These are phyloP conservation scores for Scolopax mira DNA, from an alignment of 2,113 vertebrate genomes.

Conservation along the genomic window DNA sequence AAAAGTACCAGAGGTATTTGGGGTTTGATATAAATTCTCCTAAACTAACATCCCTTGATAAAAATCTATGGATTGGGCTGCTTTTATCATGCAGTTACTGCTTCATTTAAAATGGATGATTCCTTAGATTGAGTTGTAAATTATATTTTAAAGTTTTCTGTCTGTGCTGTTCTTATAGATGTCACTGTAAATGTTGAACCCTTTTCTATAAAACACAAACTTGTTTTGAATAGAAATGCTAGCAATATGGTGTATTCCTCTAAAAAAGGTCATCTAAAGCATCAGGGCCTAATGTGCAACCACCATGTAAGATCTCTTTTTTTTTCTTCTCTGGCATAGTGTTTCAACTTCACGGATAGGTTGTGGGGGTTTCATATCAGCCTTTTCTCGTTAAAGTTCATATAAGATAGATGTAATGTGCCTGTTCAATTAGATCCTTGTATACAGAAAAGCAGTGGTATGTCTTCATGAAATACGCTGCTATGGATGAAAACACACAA, in stretches of 20 bases:
- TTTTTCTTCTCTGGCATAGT: not conserved
- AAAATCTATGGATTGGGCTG: not conserved
- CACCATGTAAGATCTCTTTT: not conserved
- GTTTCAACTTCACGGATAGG: not conserved
- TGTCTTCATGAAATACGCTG: slow-evolving; percentile 45
- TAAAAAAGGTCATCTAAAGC: not conserved
- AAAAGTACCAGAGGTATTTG: not conserved
- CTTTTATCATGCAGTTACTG: not conserved
- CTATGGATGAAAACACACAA: slow-evolving; percentile 51
- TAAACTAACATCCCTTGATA: not conserved
- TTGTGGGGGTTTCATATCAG: not conserved
- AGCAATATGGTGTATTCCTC: not conserved
- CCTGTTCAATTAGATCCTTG: slow-evolving; percentile 11
- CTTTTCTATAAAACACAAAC: not conserved
- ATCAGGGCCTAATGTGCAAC: not conserved
- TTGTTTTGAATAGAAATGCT: not conserved
- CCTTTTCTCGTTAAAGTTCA: slow-evolving; percentile 28
- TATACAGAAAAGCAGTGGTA: not conserved
- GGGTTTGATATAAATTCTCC: not conserved
- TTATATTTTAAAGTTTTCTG: not conserved
- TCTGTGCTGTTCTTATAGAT: not conserved
- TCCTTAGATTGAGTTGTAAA: not conserved
- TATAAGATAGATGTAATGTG: not conserved
- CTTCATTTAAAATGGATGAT: not conserved
- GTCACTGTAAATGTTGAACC: not conserved